Evolutionary conservation across 2,113 vertebrate genomes (phyloP).

Genomic region (Gopherus flavomarginatus): DNA sequence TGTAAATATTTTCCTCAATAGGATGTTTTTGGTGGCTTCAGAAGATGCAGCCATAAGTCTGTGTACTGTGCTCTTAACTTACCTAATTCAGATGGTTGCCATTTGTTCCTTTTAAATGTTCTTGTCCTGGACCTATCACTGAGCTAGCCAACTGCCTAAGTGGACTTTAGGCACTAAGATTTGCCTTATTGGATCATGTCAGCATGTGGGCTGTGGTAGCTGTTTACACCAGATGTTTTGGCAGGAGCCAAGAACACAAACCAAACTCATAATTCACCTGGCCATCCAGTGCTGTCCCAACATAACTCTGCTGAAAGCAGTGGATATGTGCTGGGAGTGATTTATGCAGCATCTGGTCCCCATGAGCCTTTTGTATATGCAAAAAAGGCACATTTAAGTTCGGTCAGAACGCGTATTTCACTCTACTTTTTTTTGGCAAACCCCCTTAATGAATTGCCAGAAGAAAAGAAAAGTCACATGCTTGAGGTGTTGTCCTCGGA

Average conservation of each 20-base stretch:
- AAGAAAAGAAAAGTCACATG: background rate
- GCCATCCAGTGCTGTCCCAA: background rate
- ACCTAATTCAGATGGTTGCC: fast-evolving
- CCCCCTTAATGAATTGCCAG: background rate
- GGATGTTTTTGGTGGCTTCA: background rate
- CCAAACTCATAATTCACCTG: fast-evolving
- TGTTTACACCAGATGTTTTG: background rate
- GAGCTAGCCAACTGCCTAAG: fast-evolving
- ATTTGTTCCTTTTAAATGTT: background rate
- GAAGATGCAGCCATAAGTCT: fast-evolving
- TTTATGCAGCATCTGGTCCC: background rate
- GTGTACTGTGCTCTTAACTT: background rate
- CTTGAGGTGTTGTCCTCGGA: background rate
- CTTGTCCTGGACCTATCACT: fast-evolving
- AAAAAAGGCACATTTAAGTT: background rate
- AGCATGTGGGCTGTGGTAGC: no score
- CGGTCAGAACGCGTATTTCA: fast-evolving
- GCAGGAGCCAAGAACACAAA: background rate
- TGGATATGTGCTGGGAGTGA: no score
- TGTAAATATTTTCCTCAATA: background rate
- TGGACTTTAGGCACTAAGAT: no score
- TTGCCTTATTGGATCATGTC: no score
- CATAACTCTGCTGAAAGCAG: no score
- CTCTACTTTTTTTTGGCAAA: background rate
- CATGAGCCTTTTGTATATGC: background rate